Conservation (phyloP, 1,140 invertebrate genomes). For the Drosophila sulfurigaster region DNA sequence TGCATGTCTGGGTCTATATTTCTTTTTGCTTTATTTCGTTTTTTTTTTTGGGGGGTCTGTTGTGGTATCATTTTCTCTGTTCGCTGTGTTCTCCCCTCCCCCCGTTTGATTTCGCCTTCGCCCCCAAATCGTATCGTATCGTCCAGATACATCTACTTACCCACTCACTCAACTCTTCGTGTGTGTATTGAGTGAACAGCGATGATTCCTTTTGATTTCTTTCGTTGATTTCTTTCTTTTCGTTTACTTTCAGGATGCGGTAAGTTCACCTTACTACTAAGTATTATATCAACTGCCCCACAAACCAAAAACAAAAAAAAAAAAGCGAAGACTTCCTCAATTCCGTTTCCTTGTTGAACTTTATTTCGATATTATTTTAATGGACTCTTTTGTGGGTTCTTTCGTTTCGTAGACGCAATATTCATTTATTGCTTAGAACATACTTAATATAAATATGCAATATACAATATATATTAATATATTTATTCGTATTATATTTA, state of each 20-base stretch:
- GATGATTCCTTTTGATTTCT: slow-evolving; percentile 72
- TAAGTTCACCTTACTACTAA: slow-evolving; percentile 73
- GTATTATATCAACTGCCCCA: slow-evolving; percentile 27
- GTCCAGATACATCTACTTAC: slow-evolving; percentile 9
- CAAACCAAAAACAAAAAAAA: too few species aligned
- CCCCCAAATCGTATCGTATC: slow-evolving; percentile 20
- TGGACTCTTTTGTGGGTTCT: slow-evolving; percentile 13
- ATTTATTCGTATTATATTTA: slow-evolving; percentile 6
- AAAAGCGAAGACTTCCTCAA: background rate
- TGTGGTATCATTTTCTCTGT: slow-evolving; percentile 28
- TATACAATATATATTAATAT: background rate
- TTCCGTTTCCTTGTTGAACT: background rate
- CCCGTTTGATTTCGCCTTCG: slow-evolving; percentile 11
- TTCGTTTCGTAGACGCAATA: slow-evolving; percentile 29
- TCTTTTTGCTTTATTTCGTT: background rate
- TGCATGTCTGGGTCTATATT: slow-evolving; percentile 57
- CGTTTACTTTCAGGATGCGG: slow-evolving; percentile 85
- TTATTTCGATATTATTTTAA: slow-evolving; percentile 5
- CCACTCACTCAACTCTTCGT: too few species aligned
- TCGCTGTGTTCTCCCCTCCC: slow-evolving; percentile 18
- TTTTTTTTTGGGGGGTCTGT: slow-evolving; percentile 3
- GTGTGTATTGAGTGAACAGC: slow-evolving; percentile 7
- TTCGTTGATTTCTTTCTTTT: slow-evolving; percentile 82
- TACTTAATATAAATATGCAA: background rate
- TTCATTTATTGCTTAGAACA: slow-evolving; percentile 3